Base-by-base conservation (phyloP, 2,797 vertebrate genomes). In the Limnodromus scolopaceus region DNA sequence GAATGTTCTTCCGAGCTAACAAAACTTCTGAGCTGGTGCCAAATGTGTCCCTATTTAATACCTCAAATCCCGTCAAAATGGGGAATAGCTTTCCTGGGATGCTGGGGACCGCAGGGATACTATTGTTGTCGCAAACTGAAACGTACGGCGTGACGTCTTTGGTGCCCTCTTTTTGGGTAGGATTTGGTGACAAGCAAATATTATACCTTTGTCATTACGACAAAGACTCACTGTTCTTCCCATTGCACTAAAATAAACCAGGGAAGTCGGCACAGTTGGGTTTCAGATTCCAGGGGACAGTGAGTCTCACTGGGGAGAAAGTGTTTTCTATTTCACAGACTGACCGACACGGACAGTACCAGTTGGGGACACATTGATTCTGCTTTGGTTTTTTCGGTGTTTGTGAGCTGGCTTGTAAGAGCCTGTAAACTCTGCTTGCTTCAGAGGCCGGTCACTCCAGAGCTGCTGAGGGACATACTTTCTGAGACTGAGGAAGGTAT, bases 161-260 rank as follows among this genome's bases (percentile, higher is more conserved):
- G 34, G 54, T 63, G 61, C 41, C 70, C 72, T 90, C 80, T 79
- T 91, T 92, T 92, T 70, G 63, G 66, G 70, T 38, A 89, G 92
- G 86, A 93, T 93, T 92, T 95, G 86, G 86, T 94, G 86, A 92
- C 88, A 72, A 93, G 86, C 46, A 95, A 94, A 93, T 87, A 79
- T 93, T 94, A 46, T 48, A 89, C 86, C 84, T 94, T 92, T 94
- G 83, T 91, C 70, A 28, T 79, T 34, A 22, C 17, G 77, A 92
- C 91, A 96, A 95, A 96, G 94, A 46, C 70, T 79, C 74, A 27
- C 88, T 92, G 84, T 97, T 94, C 86, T 86, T 93, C 86, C 58
- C 74, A 46, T 66, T 82, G 74, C 2, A 0, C 84, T 92, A 66
- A 94, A 93, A 78, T 64, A 90, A 88, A 81, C 76, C 76, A 49